phyloP scores from a whole-genome alignment of 2,797 vertebrate species.

The Jordanella pulchra region DNA sequence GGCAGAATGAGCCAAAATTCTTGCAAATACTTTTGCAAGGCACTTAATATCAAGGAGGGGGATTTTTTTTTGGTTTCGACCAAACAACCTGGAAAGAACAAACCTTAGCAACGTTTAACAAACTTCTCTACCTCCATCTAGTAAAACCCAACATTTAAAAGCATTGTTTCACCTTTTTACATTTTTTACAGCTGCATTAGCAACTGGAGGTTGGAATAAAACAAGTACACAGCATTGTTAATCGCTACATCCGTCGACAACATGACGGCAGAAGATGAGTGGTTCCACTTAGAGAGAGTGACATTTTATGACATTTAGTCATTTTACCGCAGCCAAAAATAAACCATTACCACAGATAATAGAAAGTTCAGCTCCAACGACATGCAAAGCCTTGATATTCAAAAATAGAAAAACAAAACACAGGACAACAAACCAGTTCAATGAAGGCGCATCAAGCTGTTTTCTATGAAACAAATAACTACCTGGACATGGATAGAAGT shows the following conservation, averaged over 20 bases:
- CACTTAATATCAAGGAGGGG: background rate
- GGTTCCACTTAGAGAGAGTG: slow-evolving; percentile 49
- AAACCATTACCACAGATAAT: slow-evolving; percentile 51
- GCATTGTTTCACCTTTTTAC: background rate
- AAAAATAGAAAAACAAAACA: slow-evolving; percentile 36
- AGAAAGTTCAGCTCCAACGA: slow-evolving; percentile 44
- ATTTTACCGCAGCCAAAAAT: slow-evolving; percentile 51
- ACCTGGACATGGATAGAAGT: slow-evolving; percentile 14
- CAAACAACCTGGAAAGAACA: background rate
- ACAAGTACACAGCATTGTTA: slow-evolving; percentile 7
- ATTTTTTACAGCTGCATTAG: slow-evolving; percentile 32
- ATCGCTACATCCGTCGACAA: slow-evolving; percentile 31
- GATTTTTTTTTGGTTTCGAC: background rate
- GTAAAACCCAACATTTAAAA: background rate
- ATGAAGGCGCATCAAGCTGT: slow-evolving; percentile 11
- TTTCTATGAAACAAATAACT: slow-evolving; percentile 36
- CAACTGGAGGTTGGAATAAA: slow-evolving; percentile 22
- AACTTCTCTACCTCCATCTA: slow-evolving; percentile 3
- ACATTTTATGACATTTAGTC: slow-evolving; percentile 47
- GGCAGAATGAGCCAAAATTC: no score
- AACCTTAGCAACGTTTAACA: slow-evolving; percentile 2
- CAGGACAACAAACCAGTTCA: slow-evolving; percentile 6
- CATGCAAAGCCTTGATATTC: slow-evolving; percentile 57
- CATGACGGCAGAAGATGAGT: slow-evolving; percentile 42
- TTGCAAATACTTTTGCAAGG: background rate